Evolutionary conservation across 2,113 vertebrate genomes (phyloP).

Genomic region (Sorex fumeus): DNA sequence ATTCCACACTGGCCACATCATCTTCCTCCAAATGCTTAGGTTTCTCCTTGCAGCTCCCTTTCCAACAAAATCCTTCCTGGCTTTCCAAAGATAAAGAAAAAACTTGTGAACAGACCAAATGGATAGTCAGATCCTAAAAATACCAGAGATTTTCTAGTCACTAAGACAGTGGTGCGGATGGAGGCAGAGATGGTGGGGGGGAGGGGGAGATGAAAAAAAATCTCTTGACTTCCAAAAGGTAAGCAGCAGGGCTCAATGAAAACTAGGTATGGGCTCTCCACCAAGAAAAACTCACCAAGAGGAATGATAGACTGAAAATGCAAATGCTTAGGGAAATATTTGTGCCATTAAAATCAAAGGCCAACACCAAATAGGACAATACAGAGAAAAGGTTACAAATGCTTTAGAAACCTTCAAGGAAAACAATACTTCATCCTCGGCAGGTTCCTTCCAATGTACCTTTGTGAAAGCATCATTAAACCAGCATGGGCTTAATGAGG

Average conservation of each 20-base stretch:
- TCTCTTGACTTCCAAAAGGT: background rate
- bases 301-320: background rate
- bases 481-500: conserved; percentile 72
- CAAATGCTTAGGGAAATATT: conserved; percentile 28
- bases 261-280: background rate
- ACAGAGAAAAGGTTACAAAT: conserved; percentile 60
- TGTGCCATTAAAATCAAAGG: conserved; percentile 46
- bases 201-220: background rate
- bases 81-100: background rate
- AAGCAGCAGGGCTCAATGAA: background rate
- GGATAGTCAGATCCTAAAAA: background rate
- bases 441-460: background rate
- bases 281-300: conserved; percentile 1
- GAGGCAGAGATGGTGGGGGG: too few relatives aligned
- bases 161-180: background rate
- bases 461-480: conserved; percentile 73
- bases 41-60: background rate
- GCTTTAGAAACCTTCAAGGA: conserved; percentile 59
- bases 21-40: background rate
- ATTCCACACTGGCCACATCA: background rate
- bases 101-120: background rate
- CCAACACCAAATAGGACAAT: conserved; percentile 30
- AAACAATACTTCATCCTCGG: conserved; percentile 73
- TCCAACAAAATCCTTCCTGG: background rate
- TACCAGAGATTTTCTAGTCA: background rate